These are phyloP conservation scores for Oceanodroma leucorhoa DNA, from an alignment of 2,797 vertebrate genomes.

Conservation along the genomic window DNA sequence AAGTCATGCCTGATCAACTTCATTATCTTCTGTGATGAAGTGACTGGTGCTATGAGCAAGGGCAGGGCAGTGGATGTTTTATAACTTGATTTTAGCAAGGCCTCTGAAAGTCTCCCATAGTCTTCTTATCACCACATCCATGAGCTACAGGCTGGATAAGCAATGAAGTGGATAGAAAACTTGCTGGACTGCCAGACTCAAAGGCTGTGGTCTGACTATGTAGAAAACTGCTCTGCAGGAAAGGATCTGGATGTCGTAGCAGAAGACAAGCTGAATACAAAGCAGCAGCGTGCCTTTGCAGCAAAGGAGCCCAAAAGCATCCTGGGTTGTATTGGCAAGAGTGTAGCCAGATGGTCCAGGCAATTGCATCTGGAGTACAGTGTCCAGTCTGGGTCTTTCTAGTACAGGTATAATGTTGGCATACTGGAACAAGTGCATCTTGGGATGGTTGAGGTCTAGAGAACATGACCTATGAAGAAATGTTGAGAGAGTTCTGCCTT, in stretches of 20 bases:
- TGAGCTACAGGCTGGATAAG: not conserved
- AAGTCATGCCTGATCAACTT: not conserved
- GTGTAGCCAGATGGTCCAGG: not conserved
- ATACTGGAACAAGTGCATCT: not conserved
- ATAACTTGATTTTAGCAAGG: not conserved
- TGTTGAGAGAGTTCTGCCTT: not conserved
- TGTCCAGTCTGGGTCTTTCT: not conserved
- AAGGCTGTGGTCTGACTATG: not conserved
- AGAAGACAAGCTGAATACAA: not conserved
- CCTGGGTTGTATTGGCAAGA: not conserved
- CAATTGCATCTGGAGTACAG: not conserved
- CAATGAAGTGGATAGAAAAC: not conserved
- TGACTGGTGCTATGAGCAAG: not conserved
- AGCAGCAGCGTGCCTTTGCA: not conserved
- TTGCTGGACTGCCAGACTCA: not conserved
- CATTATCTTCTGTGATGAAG: not conserved
- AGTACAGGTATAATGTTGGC: not conserved
- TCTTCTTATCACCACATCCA: not conserved
- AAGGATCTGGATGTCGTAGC: not conserved
- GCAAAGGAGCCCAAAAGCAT: not conserved
- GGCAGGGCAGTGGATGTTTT: not conserved
- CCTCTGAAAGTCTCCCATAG: not conserved
- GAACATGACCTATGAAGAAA: not conserved
- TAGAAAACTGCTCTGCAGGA: not conserved
- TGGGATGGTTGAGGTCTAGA: not conserved